These are phyloP conservation scores for Meles meles DNA, from an alignment of 2,113 vertebrate genomes.

Conservation along the genomic window DNA sequence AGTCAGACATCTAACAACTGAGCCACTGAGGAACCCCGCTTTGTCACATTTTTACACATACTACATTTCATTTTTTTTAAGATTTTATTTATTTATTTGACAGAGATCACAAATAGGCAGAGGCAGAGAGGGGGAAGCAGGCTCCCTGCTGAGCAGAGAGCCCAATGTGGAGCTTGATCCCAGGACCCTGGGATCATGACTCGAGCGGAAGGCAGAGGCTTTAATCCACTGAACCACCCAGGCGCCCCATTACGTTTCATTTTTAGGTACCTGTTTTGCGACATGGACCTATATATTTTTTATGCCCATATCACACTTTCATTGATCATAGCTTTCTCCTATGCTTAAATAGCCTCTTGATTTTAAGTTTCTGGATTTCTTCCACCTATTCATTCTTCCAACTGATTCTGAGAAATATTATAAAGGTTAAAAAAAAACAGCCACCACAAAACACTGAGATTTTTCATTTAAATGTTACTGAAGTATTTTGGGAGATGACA, in stretches of 20 bases:
- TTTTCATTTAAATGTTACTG: slow-evolving; percentile 15
- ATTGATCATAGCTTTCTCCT: neutral
- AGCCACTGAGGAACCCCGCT: too few species aligned
- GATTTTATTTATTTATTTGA: too few species aligned
- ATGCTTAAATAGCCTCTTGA: neutral
- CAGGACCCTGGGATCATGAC: too few species aligned
- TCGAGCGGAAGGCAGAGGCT: too few species aligned
- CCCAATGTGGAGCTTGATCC: too few species aligned
- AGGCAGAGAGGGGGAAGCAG: too few species aligned
- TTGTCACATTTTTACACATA: neutral
- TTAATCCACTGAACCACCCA: too few species aligned
- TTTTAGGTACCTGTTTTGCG: neutral
- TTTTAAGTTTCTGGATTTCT: neutral
- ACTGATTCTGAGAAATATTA: slow-evolving; percentile 18
- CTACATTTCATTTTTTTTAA: too few species aligned
- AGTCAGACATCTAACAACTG: too few species aligned
- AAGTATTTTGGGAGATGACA: neutral
- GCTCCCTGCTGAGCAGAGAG: too few species aligned
- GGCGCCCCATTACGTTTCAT: neutral
- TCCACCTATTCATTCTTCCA: neutral
- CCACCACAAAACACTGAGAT: neutral
- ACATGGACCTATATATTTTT: neutral
- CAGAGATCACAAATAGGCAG: too few species aligned
- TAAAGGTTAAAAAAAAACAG: neutral
- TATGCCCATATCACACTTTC: neutral